Base-by-base conservation (phyloP, 1,140 invertebrate species). In the Oryctes rhinoceros region DNA sequence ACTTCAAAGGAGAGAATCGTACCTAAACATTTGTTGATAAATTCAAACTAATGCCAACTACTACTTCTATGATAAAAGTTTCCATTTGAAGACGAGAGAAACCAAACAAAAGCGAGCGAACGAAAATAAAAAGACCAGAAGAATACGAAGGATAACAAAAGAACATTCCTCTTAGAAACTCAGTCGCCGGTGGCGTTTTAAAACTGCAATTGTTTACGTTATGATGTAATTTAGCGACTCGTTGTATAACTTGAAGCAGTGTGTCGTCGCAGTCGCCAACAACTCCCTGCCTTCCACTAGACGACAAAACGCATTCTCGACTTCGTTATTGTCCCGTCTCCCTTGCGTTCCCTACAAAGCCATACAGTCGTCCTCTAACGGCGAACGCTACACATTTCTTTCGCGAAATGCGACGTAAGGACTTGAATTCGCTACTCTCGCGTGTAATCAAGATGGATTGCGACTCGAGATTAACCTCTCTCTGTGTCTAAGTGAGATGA, bases 381-480 rank as follows among this genome's bases (percentile, higher is more conserved):
- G 71, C 74, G 78, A 49, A 81, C 74, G 81, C 81, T 83, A 81
- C 79, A 84, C 83, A 67, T 67, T 67, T 67, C 81, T 83, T 81
- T 84, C 81, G 82, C 81, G 79, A 83, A 82, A 84, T 83, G 81
- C 81, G 81, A 80, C 81, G 83, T 82, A 79, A 81, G 82, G 81
- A 83, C 80, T 53, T 47, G 81, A 78, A 75, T 79, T 80, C 78
- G 83, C 81, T 81, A 80, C 80, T 85, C 82, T 83, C 84, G 83
- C 83, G 83, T 85, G 83, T 85, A 85, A 85, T 85, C 84, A 85
- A 85, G 83, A 85, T 85, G 84, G 83, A 85, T 85, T 85, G 84
- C 83, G 81, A 82, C 82, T 83, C 82, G 82, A 84, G 84, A 84
- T 84, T 85, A 85, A 82, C 81, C 82, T 82, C 80, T 85, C 81